phyloP scores from a whole-genome alignment of 1,140 invertebrate genomes.

The Cotesia typhae region DNA sequence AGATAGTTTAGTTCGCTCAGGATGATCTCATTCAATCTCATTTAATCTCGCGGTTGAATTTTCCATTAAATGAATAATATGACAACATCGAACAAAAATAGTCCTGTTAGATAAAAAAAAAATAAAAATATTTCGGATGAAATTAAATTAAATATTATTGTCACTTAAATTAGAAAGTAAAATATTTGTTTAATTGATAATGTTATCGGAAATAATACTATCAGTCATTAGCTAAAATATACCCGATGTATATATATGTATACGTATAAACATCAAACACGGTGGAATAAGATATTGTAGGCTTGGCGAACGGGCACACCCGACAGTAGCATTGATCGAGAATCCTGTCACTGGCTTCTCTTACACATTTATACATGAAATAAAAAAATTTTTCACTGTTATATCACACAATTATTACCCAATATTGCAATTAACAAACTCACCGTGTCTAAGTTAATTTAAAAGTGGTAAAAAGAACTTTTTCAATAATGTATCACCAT shows the following conservation, averaged over 20 bases:
- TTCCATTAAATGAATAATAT: too few relatives aligned
- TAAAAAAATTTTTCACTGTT: neutral
- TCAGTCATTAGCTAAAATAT: too few relatives aligned
- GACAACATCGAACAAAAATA: too few relatives aligned
- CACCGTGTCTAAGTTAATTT: constrained; percentile 37
- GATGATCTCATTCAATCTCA: too few relatives aligned
- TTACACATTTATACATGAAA: constrained; percentile 1
- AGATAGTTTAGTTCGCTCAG: too few relatives aligned
- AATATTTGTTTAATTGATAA: too few relatives aligned
- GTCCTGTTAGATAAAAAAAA: too few relatives aligned
- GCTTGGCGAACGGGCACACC: constrained; percentile 53
- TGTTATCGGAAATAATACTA: too few relatives aligned
- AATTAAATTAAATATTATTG: too few relatives aligned
- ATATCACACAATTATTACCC: constrained; percentile 38
- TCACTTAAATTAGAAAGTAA: too few relatives aligned
- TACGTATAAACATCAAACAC: constrained; percentile 1
- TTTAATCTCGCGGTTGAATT: too few relatives aligned
- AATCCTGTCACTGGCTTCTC: constrained; percentile 34
- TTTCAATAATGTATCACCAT: constrained; percentile 47
- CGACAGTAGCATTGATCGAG: constrained; percentile 54
- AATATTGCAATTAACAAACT: constrained; percentile 30
- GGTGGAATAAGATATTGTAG: constrained; percentile 26
- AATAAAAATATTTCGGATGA: too few relatives aligned
- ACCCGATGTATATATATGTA: neutral
- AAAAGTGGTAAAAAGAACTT: constrained; percentile 33